These are phyloP conservation scores for Corythornis vintsioides DNA, from an alignment of 2,113 vertebrate genomes.

Conservation along the genomic window DNA sequence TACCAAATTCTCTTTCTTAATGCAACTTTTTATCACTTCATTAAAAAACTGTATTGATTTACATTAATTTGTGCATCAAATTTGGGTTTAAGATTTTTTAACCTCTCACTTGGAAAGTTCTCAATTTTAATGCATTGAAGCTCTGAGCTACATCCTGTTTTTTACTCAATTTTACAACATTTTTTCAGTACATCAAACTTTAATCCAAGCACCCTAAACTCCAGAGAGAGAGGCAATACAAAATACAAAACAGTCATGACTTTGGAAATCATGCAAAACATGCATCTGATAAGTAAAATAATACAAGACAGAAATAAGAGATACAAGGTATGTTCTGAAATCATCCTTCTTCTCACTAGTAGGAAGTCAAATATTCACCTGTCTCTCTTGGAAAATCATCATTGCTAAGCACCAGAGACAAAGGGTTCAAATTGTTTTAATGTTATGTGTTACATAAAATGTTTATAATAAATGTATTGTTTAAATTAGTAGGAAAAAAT, in stretches of 20 bases:
- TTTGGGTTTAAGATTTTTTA: neutral
- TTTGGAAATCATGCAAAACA: neutral
- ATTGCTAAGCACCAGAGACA: neutral
- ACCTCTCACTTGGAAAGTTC: neutral
- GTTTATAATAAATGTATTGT: neutral
- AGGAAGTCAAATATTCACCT: neutral
- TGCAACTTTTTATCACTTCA: neutral
- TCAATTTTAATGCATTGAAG: neutral
- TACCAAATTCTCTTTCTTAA: neutral
- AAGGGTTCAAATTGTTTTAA: neutral
- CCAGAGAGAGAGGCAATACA: neutral
- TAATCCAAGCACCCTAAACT: slow-evolving; percentile 3
- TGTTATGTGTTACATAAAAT: neutral
- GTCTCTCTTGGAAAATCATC: neutral
- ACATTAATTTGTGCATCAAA: neutral
- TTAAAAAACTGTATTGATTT: neutral
- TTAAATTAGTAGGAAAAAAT: neutral
- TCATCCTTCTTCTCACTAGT: neutral
- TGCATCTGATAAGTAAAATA: neutral
- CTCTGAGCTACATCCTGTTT: neutral
- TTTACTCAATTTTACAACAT: neutral
- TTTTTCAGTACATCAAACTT: slow-evolving; percentile 27
- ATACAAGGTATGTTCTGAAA: neutral
- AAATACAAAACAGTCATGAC: neutral
- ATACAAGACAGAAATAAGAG: neutral